Percentiles rank a stretch among this genome's conserved stretches.
These are phyloP conservation scores for Peribatodes rhomboidaria DNA, from an alignment of 2,888 invertebrate genomes.

Conservation along the genomic window DNA sequence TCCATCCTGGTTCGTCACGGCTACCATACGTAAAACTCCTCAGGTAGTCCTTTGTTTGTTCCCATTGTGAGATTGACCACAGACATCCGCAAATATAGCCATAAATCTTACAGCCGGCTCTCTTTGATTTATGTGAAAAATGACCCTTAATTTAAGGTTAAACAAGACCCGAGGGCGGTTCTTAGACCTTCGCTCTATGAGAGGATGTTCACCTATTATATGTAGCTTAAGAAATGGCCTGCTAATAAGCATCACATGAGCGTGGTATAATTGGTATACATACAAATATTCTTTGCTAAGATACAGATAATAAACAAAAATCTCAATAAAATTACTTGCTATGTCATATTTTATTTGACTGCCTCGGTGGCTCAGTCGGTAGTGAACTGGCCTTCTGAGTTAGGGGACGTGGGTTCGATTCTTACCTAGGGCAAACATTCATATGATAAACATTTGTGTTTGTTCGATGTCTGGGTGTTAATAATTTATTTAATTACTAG, in stretches of 20 bases:
- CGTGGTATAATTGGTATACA: background rate
- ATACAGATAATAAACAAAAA: background rate
- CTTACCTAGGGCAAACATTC: too few relatives aligned
- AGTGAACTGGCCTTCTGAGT: too few relatives aligned
- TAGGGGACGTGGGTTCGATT: too few relatives aligned
- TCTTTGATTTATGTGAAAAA: conserved; percentile 87
- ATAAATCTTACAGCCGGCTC: conserved; percentile 81
- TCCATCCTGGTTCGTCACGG: conserved; percentile 61
- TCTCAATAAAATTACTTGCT: background rate
- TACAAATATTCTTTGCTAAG: too few relatives aligned
- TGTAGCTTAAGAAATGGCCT: conserved; percentile 54
- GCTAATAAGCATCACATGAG: background rate
- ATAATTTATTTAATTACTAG: too few relatives aligned
- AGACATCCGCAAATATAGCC: conserved; percentile 68
- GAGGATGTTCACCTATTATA: conserved; percentile 60
- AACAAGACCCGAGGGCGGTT: conserved; percentile 68
- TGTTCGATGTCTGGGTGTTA: too few relatives aligned
- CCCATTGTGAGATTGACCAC: conserved; percentile 65
- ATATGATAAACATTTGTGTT: too few relatives aligned
- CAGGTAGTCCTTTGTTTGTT: conserved; percentile 71
- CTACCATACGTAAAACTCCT: conserved; percentile 57
- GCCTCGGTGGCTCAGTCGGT: too few relatives aligned
- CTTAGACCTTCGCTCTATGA: conserved; percentile 55
- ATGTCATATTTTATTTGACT: too few relatives aligned
- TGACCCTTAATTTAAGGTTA: conserved; percentile 85